Conservation (phyloP, 2,797 vertebrate species). For the Menidia menidia region DNA sequence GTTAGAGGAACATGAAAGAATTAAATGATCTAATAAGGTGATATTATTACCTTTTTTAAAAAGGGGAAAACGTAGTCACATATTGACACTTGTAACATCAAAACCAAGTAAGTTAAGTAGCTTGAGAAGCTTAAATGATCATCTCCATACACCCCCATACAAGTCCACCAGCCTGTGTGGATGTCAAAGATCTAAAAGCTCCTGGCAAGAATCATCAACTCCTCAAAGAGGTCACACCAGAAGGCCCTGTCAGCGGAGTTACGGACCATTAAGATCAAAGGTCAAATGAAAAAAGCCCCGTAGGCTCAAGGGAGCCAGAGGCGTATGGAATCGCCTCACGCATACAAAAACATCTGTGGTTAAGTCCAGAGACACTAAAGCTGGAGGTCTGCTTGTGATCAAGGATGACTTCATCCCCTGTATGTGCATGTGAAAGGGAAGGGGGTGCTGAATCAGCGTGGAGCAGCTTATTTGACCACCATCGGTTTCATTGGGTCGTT, state of each 20-base stretch:
- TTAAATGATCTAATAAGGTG: not conserved
- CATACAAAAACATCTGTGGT: constrained; percentile 30
- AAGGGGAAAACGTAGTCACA: not conserved
- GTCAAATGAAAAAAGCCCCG: constrained; percentile 40
- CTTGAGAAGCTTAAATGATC: constrained; percentile 10
- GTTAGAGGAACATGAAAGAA: not conserved
- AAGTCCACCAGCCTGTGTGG: constrained; percentile 15
- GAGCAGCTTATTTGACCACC: constrained; percentile 62
- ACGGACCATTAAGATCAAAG: constrained; percentile 53
- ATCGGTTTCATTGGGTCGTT: constrained; percentile 55
- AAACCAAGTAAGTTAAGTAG: constrained; percentile 28
- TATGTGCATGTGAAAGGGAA: constrained; percentile 31
- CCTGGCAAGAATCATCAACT: constrained; percentile 53
- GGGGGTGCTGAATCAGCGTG: constrained; percentile 66
- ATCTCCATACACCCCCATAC: constrained; percentile 11
- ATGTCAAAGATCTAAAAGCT: constrained; percentile 32
- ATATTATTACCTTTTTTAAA: not conserved
- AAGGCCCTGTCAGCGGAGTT: constrained; percentile 10
- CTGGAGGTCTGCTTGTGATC: constrained; percentile 50
- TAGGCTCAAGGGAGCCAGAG: constrained; percentile 6
- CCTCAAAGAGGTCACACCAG: constrained; percentile 17
- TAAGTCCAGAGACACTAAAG: constrained; percentile 26
- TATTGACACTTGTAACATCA: constrained; percentile 37
- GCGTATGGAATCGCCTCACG: constrained; percentile 5
- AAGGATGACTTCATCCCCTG: constrained; percentile 46